Percentiles rank a stretch among this genome's conserved stretches.
phyloP scores from a whole-genome alignment of 2,888 invertebrate species.

The Unio pictorum region DNA sequence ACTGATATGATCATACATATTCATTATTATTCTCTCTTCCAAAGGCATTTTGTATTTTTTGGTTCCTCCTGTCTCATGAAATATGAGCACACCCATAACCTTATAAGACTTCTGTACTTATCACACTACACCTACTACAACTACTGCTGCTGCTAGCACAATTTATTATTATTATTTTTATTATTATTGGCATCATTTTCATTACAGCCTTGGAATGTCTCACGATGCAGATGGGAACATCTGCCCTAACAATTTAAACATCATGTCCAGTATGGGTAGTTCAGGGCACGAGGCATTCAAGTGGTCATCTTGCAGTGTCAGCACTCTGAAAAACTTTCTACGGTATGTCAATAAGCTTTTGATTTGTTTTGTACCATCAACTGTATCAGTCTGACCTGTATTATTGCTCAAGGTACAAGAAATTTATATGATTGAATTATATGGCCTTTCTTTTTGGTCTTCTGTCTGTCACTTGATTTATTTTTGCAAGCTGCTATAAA shows the following conservation, averaged over 20 bases:
- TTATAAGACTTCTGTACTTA: neutral
- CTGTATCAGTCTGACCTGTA: neutral
- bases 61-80: too few relatives aligned
- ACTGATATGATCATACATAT: too few relatives aligned
- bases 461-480: too few relatives aligned
- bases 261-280: conserved; percentile 47
- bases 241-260: conserved; percentile 28
- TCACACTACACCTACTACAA: neutral
- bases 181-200: neutral
- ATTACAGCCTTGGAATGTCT: conserved; percentile 47
- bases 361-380: neutral
- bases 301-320: conserved; percentile 54
- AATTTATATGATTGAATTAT: too few relatives aligned
- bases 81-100: too few relatives aligned
- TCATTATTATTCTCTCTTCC: too few relatives aligned
- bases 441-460: too few relatives aligned
- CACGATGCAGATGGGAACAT: conserved; percentile 49
- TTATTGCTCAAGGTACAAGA: neutral
- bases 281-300: conserved; percentile 30
- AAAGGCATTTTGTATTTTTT: too few relatives aligned
- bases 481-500: too few relatives aligned
- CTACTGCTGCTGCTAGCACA: neutral
- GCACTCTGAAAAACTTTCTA: conserved; percentile 29
- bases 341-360: conserved; percentile 23
- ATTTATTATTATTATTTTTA: neutral